Conservation (phyloP, 2,797 vertebrate genomes). For the Oophaga sylvatica region DNA sequence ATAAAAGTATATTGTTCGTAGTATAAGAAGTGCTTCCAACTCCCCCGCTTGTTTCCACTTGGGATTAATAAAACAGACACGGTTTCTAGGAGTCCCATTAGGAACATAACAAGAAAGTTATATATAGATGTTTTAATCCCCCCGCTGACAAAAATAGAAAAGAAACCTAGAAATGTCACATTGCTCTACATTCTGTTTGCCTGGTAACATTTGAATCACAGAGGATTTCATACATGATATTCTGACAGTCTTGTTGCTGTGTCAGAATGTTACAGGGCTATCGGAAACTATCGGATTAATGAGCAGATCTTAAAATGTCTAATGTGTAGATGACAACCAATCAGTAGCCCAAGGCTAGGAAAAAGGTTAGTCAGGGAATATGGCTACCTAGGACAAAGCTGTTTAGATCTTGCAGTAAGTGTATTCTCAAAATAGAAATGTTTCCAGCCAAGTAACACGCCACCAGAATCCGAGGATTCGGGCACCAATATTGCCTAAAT, state of each 20-base stretch:
- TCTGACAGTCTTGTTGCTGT: background rate
- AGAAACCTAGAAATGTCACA: constrained; percentile 9
- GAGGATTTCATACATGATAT: background rate
- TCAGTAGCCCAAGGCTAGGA: background rate
- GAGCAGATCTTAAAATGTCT: background rate
- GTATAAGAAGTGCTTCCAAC: constrained; percentile 9
- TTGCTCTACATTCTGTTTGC: background rate
- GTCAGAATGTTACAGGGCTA: background rate
- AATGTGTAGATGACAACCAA: background rate
- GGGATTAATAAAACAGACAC: constrained; percentile 40
- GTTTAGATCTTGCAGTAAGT: background rate
- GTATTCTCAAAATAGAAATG: too few relatives aligned
- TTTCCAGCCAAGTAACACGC: background rate
- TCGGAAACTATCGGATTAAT: background rate
- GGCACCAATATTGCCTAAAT: background rate
- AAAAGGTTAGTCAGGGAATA: background rate
- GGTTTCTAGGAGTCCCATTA: constrained; percentile 42
- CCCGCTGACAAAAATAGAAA: background rate
- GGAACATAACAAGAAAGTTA: constrained; percentile 32
- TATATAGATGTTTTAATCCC: constrained; percentile 36
- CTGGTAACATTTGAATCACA: background rate
- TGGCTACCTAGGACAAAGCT: background rate
- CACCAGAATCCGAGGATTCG: background rate
- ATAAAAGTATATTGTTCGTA: constrained; percentile 25
- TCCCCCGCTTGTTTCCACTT: constrained; percentile 18